Conservation (phyloP, 2,888 invertebrate species). For the Pardosa pseudoannulata region DNA sequence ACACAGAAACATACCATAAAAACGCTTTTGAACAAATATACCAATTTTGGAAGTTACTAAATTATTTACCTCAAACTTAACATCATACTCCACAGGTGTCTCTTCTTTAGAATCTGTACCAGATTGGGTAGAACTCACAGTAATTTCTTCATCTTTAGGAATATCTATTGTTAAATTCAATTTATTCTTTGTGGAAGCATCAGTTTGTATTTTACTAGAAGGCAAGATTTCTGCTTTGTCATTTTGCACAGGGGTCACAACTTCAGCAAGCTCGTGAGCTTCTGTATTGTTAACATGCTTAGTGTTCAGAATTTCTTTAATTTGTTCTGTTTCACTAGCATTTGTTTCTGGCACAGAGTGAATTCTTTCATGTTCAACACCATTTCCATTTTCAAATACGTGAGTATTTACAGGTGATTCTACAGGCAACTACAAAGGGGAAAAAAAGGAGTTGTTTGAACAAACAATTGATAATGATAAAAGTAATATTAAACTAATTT, state of each 20-base stretch:
- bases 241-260: not conserved
- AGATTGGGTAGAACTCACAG: conserved; percentile 5
- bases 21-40: too few relatives aligned
- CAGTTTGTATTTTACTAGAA: conserved; percentile 3
- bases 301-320: not conserved
- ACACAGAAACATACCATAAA: too few relatives aligned
- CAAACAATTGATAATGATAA: too few relatives aligned
- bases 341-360: conserved; percentile 23
- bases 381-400: conserved; percentile 33
- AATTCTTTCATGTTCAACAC: conserved; percentile 26
- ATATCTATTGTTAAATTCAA: conserved; percentile 58
- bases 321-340: not conserved
- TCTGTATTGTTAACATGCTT: not conserved
- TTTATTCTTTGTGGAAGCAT: conserved; percentile 58
- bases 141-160: conserved; percentile 44
- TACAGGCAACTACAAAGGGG: not conserved
- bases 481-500: too few relatives aligned
- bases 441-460: too few relatives aligned
- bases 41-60: too few relatives aligned
- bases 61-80: conserved; percentile 55
- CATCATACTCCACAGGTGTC: conserved; percentile 40
- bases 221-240: not conserved
- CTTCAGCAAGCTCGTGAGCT: not conserved
- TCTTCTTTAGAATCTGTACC: conserved; percentile 9
- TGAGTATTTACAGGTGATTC: conserved; percentile 24